Evolutionary conservation across 2,113 vertebrate genomes (phyloP).

Genomic region (Brachyhypopomus gauderio): DNA sequence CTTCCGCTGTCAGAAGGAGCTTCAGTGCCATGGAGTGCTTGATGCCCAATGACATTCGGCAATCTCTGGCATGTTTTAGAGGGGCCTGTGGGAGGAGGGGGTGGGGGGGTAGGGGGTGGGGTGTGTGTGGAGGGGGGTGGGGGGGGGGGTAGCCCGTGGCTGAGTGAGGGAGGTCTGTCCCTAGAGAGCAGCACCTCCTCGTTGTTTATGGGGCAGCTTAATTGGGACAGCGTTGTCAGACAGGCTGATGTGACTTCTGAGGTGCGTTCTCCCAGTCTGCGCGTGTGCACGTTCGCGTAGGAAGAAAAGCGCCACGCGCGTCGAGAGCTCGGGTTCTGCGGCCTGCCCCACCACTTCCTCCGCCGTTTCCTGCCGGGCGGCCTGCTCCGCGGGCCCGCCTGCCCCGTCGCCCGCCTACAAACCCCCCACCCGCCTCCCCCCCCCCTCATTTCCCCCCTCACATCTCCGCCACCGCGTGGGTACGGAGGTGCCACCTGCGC

Average conservation of each 20-base stretch:
- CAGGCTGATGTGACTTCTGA: slow-evolving; percentile 51
- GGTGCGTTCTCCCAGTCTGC: slow-evolving; percentile 23
- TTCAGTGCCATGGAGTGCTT: slow-evolving; percentile 60
- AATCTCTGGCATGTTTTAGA: slow-evolving; percentile 39
- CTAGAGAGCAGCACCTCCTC: slow-evolving; percentile 64
- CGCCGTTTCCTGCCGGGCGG: slow-evolving; percentile 50
- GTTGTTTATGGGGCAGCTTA: slow-evolving; percentile 65
- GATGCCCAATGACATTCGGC: slow-evolving; percentile 59
- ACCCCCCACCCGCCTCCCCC: slow-evolving; percentile 59
- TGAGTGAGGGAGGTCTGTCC: slow-evolving; percentile 52
- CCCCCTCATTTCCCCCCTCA: slow-evolving; percentile 46
- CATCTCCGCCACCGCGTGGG: slow-evolving; percentile 47
- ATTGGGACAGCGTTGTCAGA: slow-evolving; percentile 62
- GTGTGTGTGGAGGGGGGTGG: slow-evolving; percentile 17
- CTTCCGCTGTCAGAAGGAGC: slow-evolving; percentile 62
- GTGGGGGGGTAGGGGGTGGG: slow-evolving; percentile 21
- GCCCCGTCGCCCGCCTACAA: background rate
- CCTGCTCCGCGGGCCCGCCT: slow-evolving; percentile 22
- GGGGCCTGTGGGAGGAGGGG: background rate
- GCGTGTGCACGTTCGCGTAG: background rate
- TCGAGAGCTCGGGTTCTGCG: slow-evolving; percentile 26
- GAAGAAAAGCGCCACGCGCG: background rate
- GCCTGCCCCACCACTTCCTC: slow-evolving; percentile 60
- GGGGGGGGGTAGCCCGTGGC: slow-evolving; percentile 1
- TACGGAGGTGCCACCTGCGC: slow-evolving; percentile 56